Evolutionary conservation across 2,113 vertebrate species (phyloP).

Genomic region (rabbit (Oryctolagus cuniculus)): DNA sequence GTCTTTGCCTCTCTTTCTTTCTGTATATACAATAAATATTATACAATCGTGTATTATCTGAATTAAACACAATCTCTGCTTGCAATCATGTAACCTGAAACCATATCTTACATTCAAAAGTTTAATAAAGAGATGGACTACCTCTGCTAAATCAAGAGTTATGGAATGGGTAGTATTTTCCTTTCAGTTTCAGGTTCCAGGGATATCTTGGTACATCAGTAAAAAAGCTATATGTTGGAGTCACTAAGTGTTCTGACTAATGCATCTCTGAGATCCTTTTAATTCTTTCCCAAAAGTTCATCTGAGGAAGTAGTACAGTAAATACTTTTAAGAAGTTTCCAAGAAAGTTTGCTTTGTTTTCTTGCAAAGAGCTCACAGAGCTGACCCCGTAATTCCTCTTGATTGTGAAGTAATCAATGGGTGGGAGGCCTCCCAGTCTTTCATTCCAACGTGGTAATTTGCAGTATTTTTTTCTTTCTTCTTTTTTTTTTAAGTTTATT

Average conservation of each 20-base stretch:
- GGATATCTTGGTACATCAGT: background rate
- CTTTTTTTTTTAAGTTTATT: too few species aligned
- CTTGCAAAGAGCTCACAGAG: background rate
- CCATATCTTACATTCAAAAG: background rate
- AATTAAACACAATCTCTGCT: background rate
- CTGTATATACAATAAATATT: background rate
- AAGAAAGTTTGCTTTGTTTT: background rate
- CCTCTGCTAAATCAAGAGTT: background rate
- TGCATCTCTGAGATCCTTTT: background rate
- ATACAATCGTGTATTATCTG: background rate
- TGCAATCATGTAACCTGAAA: background rate
- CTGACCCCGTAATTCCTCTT: background rate
- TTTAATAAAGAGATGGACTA: background rate
- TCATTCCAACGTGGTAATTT: too few species aligned
- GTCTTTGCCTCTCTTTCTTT: background rate
- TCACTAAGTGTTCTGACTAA: background rate
- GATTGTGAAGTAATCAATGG: background rate
- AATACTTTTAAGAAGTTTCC: slow-evolving; percentile 15
- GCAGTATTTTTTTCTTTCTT: too few species aligned
- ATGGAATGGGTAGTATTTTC: background rate
- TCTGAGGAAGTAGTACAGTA: slow-evolving; percentile 1
- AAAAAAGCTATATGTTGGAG: background rate
- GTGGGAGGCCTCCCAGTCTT: background rate
- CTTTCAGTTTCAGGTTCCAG: slow-evolving; percentile 25
- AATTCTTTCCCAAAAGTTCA: slow-evolving; percentile 11